phyloP scores from a whole-genome alignment of 2,888 invertebrate genomes.

The Adelognathus sp. region DNA sequence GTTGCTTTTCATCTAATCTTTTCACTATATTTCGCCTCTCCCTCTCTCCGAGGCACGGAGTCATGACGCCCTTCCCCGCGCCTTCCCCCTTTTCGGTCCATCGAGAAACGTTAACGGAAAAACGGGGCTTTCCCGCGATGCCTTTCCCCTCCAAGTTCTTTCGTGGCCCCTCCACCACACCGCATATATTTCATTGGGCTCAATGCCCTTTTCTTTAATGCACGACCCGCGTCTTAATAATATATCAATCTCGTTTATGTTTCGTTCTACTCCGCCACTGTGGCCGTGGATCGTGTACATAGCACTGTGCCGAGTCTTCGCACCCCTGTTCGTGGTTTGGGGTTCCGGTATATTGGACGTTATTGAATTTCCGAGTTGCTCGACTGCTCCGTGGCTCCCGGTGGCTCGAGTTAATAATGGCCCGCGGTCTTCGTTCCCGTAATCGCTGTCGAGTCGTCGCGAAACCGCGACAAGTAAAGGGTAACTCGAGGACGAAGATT shows the following conservation, averaged over 20 bases:
- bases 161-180: slow-evolving; percentile 62
- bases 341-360: slow-evolving; percentile 64
- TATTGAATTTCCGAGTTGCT: slow-evolving; percentile 70
- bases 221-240: slow-evolving; percentile 73
- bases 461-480: slow-evolving; percentile 25
- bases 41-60: slow-evolving; percentile 26
- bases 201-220: slow-evolving; percentile 74
- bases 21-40: slow-evolving; percentile 33
- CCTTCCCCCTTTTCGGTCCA: slow-evolving; percentile 13
- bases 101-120: slow-evolving; percentile 3
- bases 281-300: neutral
- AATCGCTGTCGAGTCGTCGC: slow-evolving; percentile 41
- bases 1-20: slow-evolving; percentile 2
- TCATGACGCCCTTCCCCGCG: slow-evolving; percentile 24
- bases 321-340: slow-evolving; percentile 11
- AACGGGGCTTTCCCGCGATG: slow-evolving; percentile 36
- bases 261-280: slow-evolving; percentile 45
- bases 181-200: slow-evolving; percentile 73
- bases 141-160: slow-evolving; percentile 53
- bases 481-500: slow-evolving; percentile 36
- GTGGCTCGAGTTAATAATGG: slow-evolving; percentile 70
- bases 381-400: slow-evolving; percentile 43
- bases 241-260: slow-evolving; percentile 77
- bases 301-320: slow-evolving; percentile 10
- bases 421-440: slow-evolving; percentile 57